Evolutionary conservation across 2,113 vertebrate species (phyloP), one percentile per base, ranked within the genome.

Genomic region (Notarius quadriscutis): DNA sequence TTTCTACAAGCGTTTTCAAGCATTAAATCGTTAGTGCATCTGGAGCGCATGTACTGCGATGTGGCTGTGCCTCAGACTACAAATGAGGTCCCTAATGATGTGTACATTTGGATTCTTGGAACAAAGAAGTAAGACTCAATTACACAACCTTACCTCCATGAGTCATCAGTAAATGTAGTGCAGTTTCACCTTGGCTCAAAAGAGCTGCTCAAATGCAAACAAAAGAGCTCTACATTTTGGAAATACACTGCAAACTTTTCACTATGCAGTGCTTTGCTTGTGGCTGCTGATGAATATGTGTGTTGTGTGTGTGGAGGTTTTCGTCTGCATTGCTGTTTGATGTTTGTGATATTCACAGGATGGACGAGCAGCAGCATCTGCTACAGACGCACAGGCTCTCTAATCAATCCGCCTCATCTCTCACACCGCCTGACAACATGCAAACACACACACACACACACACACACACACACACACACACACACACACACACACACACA

Each of bases 341-440:
- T 91, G 90, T 89, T 84, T 71, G 60, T 80, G 65, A 89, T 85
- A 89, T 89, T 89, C 88, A 88, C 88, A 81, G 57, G 84, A 88
- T 81, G 88, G 69, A 88, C 50, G 80, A 86, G 89, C 83, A 77
- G 82, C 69, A 91, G 84, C 90, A 91, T 91, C 90, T 91, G 90
- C 88, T 85, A 69, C 71, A 86, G 69, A 91, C 72, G 51, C 87
- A 91, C 84, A 86, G 67, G 67, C 85, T 89, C 88, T 75, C 84
- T 89, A 80, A 89, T 89, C 88, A 89, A 77, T 67, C 67, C 20
- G 51, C 83, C 88, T 89, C 91, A 91, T 90, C 92, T 92, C 88
- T 89, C 63, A 89, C 89, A 90, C 88, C 88, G 79, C 83, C 86
- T 91, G 90, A 91, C 91, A 93, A 90, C 88, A 79, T 74, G 78